phyloP scores from a whole-genome alignment of 2,888 invertebrate genomes.

The Atethmia centrago region DNA sequence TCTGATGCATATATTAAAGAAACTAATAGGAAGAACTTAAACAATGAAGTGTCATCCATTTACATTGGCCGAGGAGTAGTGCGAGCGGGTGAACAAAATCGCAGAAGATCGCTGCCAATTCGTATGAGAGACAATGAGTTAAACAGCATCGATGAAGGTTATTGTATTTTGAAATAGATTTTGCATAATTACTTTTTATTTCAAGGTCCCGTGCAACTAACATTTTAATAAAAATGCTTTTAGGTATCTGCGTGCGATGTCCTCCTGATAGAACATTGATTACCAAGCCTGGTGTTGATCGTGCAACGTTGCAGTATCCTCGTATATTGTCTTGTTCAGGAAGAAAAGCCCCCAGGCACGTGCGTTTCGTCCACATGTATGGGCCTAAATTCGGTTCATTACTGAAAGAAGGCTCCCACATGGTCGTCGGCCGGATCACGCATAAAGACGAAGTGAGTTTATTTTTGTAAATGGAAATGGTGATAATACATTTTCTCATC shows the following conservation, averaged over 20 bases:
- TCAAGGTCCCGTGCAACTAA: conserved; percentile 19
- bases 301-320: conserved; percentile 80
- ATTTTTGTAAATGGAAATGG: conserved; percentile 38
- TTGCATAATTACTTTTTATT: conserved; percentile 18
- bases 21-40: conserved; percentile 78
- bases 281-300: conserved; percentile 79
- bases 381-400: conserved; percentile 85
- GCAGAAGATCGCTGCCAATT: conserved; percentile 64
- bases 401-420: conserved; percentile 82
- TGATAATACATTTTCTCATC: conserved; percentile 44
- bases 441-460: conserved; percentile 78
- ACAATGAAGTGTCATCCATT: conserved; percentile 78
- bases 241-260: conserved; percentile 81
- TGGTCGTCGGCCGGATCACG: conserved; percentile 80
- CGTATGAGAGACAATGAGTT: conserved; percentile 66
- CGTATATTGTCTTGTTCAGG: conserved; percentile 80
- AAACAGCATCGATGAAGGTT: conserved; percentile 70
- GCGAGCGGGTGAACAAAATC: conserved; percentile 68
- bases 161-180: conserved; percentile 28
- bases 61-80: conserved; percentile 82
- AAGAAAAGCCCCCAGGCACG: conserved; percentile 71
- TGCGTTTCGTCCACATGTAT: conserved; percentile 79
- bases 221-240: conserved; percentile 29
- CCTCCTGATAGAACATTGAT: conserved; percentile 85
- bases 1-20: conserved; percentile 86